phyloP scores from a whole-genome alignment of 2,797 vertebrate genomes.

The Thalassophryne amazonica region DNA sequence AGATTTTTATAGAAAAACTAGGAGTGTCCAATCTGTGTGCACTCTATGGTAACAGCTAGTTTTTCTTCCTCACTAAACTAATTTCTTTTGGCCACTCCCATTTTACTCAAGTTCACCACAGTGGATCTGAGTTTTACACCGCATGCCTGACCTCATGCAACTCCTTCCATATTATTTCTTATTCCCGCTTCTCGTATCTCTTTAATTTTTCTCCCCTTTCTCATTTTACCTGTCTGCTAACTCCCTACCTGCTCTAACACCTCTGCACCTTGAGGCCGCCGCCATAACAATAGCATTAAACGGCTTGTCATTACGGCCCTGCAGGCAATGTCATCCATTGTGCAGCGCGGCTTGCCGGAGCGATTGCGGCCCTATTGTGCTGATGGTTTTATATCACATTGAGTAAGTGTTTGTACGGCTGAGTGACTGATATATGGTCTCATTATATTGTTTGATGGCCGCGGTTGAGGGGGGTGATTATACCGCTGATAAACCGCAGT shows the following conservation, averaged over 20 bases:
- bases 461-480: slow-evolving; percentile 65
- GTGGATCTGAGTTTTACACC: too few species aligned
- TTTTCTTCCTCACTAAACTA: too few species aligned
- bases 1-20: too few species aligned
- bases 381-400: slow-evolving; percentile 65
- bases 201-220: slow-evolving; percentile 1
- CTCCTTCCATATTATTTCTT: too few species aligned
- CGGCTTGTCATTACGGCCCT: slow-evolving; percentile 44
- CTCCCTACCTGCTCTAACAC: slow-evolving; percentile 25
- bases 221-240: slow-evolving; percentile 1
- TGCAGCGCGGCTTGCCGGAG: not conserved
- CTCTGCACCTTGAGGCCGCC: slow-evolving; percentile 13
- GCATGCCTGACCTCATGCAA: too few species aligned
- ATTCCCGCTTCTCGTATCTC: not conserved
- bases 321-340: slow-evolving; percentile 55
- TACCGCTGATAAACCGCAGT: slow-evolving; percentile 60
- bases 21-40: too few species aligned
- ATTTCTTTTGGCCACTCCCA: too few species aligned
- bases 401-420: slow-evolving; percentile 47
- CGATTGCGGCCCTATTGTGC: slow-evolving; percentile 17
- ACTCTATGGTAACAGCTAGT: too few species aligned
- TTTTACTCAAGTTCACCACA: too few species aligned
- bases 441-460: slow-evolving; percentile 75
- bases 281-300: slow-evolving; percentile 53
- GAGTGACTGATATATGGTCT: slow-evolving; percentile 68